These are phyloP conservation scores for Aspiorhynchus laticeps DNA, from an alignment of 2,113 vertebrate species.

Conservation along the genomic window DNA sequence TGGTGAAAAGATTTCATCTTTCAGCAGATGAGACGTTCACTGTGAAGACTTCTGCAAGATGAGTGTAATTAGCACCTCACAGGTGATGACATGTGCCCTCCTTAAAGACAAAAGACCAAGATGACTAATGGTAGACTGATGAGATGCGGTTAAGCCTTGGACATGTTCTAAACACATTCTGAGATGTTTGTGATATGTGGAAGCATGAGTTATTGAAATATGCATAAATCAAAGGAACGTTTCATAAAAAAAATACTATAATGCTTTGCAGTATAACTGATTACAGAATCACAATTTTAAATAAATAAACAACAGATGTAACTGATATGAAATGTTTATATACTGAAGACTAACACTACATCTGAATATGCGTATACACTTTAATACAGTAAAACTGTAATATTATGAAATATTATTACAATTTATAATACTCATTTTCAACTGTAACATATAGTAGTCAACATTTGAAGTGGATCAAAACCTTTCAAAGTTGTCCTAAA, in stretches of 20 bases:
- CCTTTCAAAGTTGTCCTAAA: no score
- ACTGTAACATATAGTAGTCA: neutral
- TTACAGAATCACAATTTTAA: neutral
- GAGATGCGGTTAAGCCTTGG: neutral
- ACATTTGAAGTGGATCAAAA: no score
- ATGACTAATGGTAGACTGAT: slow-evolving; percentile 8
- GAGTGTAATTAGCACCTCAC: slow-evolving; percentile 38
- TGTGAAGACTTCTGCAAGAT: neutral
- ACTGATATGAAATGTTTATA: neutral
- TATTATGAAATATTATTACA: neutral
- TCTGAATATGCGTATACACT: neutral
- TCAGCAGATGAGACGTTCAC: neutral
- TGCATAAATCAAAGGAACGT: neutral
- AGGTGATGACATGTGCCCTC: neutral
- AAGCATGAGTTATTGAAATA: neutral
- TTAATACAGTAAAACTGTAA: neutral
- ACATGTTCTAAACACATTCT: slow-evolving; percentile 5
- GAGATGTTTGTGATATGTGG: slow-evolving; percentile 2
- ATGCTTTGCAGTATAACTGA: neutral
- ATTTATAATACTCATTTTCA: neutral
- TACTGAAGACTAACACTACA: neutral
- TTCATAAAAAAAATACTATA: neutral
- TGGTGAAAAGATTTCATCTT: neutral
- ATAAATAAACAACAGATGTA: neutral
- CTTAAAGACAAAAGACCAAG: neutral